These are phyloP conservation scores for Excalfactoria chinensis DNA, from an alignment of 2,113 vertebrate genomes.

Conservation along the genomic window DNA sequence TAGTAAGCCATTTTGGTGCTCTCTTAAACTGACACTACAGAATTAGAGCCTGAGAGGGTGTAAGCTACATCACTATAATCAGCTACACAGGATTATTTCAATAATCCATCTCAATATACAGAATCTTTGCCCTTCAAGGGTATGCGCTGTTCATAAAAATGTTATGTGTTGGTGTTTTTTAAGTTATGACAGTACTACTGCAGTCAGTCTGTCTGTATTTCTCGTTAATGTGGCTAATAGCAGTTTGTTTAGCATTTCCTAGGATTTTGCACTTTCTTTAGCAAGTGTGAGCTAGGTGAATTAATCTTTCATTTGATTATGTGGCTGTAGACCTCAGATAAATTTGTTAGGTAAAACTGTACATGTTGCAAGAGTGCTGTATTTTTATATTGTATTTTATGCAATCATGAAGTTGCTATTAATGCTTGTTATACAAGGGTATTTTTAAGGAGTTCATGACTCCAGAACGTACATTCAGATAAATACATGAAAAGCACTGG, in stretches of 20 bases:
- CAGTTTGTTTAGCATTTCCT: slow-evolving; percentile 44
- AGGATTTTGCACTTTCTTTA: slow-evolving; percentile 34
- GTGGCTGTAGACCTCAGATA: slow-evolving; percentile 6
- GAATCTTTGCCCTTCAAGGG: slow-evolving; percentile 33
- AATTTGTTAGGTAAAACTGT: slow-evolving; percentile 22
- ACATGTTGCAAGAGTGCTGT: neutral
- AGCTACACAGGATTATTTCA: neutral
- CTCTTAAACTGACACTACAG: neutral
- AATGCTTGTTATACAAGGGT: neutral
- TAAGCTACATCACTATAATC: neutral
- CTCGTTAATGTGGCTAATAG: slow-evolving; percentile 27
- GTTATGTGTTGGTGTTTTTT: neutral
- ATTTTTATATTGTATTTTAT: neutral
- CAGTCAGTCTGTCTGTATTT: slow-evolving; percentile 32
- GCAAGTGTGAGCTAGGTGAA: slow-evolving; percentile 3
- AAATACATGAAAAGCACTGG: neutral
- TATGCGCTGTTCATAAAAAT: neutral
- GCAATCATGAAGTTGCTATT: slow-evolving; percentile 24
- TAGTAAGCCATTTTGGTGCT: neutral
- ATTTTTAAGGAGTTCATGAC: slow-evolving; percentile 8
- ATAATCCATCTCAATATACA: neutral
- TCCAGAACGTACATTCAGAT: neutral
- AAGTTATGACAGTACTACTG: neutral
- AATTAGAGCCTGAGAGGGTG: neutral
- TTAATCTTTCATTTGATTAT: slow-evolving; percentile 32